These are phyloP conservation scores for Notoglanidium macrostoma DNA, from an alignment of 2,797 vertebrate species.

Conservation along the genomic window DNA sequence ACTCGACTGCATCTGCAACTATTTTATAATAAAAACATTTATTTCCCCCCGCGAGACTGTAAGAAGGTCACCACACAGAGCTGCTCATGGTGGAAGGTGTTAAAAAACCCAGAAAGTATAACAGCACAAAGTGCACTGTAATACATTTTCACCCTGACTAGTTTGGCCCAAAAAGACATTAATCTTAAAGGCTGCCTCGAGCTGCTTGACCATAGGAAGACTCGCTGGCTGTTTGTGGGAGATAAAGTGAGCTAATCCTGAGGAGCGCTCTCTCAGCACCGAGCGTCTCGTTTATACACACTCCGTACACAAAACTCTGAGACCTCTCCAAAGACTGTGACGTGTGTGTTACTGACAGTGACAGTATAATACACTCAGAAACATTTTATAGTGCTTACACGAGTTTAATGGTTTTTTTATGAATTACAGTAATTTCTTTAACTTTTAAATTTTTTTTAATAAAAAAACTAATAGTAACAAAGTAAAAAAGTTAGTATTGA, in stretches of 20 bases:
- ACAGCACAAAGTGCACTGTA: slow-evolving; percentile 17
- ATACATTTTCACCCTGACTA: slow-evolving; percentile 33
- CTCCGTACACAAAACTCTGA: not conserved
- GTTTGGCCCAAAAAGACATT: slow-evolving; percentile 39
- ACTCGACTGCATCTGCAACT: not conserved
- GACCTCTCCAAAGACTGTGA: not conserved
- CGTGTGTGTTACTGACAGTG: not conserved
- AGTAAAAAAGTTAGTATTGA: too few species aligned
- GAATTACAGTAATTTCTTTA: too few species aligned
- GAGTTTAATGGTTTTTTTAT: not conserved
- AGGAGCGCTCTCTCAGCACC: slow-evolving; percentile 28
- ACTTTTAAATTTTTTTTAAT: too few species aligned
- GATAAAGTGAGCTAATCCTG: slow-evolving; percentile 52
- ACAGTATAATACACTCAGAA: not conserved
- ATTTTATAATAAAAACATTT: not conserved
- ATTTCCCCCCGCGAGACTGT: not conserved
- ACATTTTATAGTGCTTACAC: not conserved
- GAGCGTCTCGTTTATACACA: slow-evolving; percentile 21
- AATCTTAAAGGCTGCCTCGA: slow-evolving; percentile 49
- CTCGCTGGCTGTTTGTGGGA: slow-evolving; percentile 53
- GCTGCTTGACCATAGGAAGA: slow-evolving; percentile 44
- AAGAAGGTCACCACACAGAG: slow-evolving; percentile 14
- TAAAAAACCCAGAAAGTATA: not conserved
- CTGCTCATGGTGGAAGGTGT: not conserved
- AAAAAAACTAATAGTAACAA: too few species aligned